Percentiles rank a stretch among this genome's conserved stretches.
Evolutionary conservation across 1,140 invertebrate genomes (phyloP).

Genomic region (Macrotrachela quadricornifera): DNA sequence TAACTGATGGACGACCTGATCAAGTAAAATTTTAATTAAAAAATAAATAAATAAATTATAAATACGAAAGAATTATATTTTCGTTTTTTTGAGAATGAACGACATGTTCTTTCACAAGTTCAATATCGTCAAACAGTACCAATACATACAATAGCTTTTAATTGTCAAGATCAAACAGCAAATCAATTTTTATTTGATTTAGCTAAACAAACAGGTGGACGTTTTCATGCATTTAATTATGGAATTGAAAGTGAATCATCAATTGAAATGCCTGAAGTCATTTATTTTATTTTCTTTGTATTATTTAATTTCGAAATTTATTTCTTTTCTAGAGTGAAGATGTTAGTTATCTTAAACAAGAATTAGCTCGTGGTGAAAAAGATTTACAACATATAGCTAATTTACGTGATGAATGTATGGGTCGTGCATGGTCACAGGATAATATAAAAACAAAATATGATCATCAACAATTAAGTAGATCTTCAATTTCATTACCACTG

Average conservation of each 20-base stretch:
- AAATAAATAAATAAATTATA: background rate
- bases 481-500: too few species aligned
- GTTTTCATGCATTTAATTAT: conserved; percentile 27
- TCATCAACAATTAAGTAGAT: too few species aligned
- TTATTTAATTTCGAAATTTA: background rate
- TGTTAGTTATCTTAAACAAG: conserved; percentile 21
- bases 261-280: conserved; percentile 16
- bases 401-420: conserved; percentile 24
- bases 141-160: conserved; percentile 28
- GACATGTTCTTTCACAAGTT: conserved; percentile 26
- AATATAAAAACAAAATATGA: too few species aligned
- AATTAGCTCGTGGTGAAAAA: conserved; percentile 17
- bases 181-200: conserved; percentile 27
- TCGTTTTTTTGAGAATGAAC: conserved; percentile 19
- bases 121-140: conserved; percentile 23
- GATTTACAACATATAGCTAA: conserved; percentile 20
- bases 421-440: background rate
- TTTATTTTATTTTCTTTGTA: conserved; percentile 14
- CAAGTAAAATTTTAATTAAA: conserved; percentile 14
- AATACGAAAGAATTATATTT: too few species aligned
- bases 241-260: conserved; percentile 14
- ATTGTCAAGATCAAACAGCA: conserved; percentile 28
- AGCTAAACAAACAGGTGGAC: conserved; percentile 21
- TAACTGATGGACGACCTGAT: conserved; percentile 29
- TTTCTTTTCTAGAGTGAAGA: conserved; percentile 22